Evolutionary conservation across 2,888 invertebrate genomes (phyloP).

Genomic region (Acleris sparsana): DNA sequence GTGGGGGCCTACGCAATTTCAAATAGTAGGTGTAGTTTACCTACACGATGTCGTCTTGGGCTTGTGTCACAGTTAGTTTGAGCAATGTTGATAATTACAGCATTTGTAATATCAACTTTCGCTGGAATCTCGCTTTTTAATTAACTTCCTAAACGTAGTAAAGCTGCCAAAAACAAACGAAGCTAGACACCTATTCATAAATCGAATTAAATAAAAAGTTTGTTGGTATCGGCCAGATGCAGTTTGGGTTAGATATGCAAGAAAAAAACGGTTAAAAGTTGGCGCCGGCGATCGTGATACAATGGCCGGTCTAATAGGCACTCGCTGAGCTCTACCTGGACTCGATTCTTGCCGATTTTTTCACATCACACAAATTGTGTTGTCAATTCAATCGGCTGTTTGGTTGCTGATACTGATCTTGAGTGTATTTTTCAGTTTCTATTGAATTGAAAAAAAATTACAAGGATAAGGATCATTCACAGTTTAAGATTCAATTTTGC

Average conservation of each 20-base stretch:
- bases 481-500: too few relatives aligned
- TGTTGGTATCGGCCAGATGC: conserved; percentile 37
- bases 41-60: conserved; percentile 59
- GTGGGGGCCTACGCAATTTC: conserved; percentile 76
- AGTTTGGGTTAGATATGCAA: conserved; percentile 39
- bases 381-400: conserved; percentile 50
- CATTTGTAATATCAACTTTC: conserved; percentile 31
- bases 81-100: conserved; percentile 30
- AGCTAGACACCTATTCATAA: neutral
- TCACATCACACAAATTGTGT: conserved; percentile 46
- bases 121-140: conserved; percentile 12
- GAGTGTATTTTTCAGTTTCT: neutral
- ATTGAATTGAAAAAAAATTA: neutral
- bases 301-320: conserved; percentile 69
- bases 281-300: conserved; percentile 65
- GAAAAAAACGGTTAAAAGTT: conserved; percentile 58
- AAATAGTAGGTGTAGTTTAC: conserved; percentile 72
- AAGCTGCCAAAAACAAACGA: neutral
- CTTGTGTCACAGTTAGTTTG: conserved; percentile 52
- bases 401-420: conserved; percentile 65
- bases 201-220: conserved; percentile 14
- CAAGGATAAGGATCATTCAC: too few relatives aligned
- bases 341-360: conserved; percentile 63
- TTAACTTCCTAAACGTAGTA: conserved; percentile 1
- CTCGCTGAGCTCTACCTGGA: conserved; percentile 70